Evolutionary conservation across 1,140 invertebrate genomes (phyloP), one percentile per base, ranked within the genome.

Genomic region (Drosophila bipectinata): DNA sequence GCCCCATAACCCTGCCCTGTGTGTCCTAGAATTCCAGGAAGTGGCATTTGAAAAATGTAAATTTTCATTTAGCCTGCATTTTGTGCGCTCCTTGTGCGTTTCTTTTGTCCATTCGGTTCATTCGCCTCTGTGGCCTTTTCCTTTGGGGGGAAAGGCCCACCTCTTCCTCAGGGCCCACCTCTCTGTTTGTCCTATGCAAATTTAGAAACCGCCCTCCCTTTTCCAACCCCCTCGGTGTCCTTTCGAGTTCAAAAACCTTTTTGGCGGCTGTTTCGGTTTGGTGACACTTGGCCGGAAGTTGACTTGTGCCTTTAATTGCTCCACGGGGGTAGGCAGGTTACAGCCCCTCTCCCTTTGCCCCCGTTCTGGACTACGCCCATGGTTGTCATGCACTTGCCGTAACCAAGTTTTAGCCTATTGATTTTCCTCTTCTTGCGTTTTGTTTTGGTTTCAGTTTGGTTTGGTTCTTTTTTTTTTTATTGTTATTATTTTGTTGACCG

Each of bases 261-360:
- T 59, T 75, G 34, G 72, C n/a, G 60, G 69, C 72, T 7, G 39
- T 32, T 32, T 39, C 12, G 12, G 39, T 76, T 85, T 64, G 82
- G 74, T 87, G 82, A 87, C 82, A 87, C 82, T 87, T 88, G 82
- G 75, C 71, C 82, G 82, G 83, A 87, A 68, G 71, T 67, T 58
- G 58, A 39, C 73, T 61, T 77, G 49, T 59, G 77, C 45, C 82
- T 77, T 55, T 87, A 87, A 85, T 85, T 85, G 82, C 26, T 28
- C 26, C 6, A 67, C 14, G 66, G 67, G 64, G 52, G 60, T 34
- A 56, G 61, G 39, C 47, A 52, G 69, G 28, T 14, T 30, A 12
- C 15, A 4, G 5, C 34, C 14, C 10, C 28, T 24, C 24, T 18
- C 18, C 18, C 18, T 18, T 18, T 1, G 18, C 18, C 18, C 18